Percentiles rank a stretch among this genome's conserved stretches.
These are phyloP conservation scores for Syngnathoides biaculeatus DNA, from an alignment of 2,113 vertebrate genomes.

Conservation along the genomic window DNA sequence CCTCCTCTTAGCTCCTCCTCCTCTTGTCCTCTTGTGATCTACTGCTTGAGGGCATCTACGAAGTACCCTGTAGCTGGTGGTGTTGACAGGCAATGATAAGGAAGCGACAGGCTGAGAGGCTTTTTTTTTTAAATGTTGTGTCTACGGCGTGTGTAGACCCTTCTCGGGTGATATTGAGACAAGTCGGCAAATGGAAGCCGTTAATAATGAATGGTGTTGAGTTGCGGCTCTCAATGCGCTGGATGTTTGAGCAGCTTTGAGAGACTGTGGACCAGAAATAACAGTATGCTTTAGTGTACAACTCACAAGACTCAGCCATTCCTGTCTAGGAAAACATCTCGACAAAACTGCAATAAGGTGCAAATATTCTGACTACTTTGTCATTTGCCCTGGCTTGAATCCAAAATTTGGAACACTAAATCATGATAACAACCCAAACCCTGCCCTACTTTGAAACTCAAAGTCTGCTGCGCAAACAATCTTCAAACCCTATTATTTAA, in stretches of 20 bases:
- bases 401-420: not conserved
- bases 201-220: slow-evolving; percentile 63
- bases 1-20: not conserved
- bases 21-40: slow-evolving; percentile 37
- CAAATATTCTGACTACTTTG: not conserved
- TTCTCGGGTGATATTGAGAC: slow-evolving; percentile 54
- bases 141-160: slow-evolving; percentile 31
- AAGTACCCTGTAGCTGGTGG: slow-evolving; percentile 47
- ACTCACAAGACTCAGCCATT: slow-evolving; percentile 9
- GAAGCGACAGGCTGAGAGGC: slow-evolving; percentile 37
- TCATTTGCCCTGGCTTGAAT: not conserved
- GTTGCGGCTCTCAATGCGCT: slow-evolving; percentile 37
- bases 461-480: not conserved
- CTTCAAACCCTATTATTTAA: no score
- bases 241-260: slow-evolving; percentile 35
- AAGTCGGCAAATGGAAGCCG: slow-evolving; percentile 47
- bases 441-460: no score
- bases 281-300: slow-evolving; percentile 41
- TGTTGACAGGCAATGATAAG: slow-evolving; percentile 55
- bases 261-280: slow-evolving; percentile 51
- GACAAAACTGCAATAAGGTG: not conserved
- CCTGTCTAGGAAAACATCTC: not conserved
- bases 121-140: slow-evolving; percentile 29
- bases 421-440: not conserved
- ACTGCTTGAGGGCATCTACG: slow-evolving; percentile 46